Percentiles rank a stretch among this genome's conserved stretches.
These are phyloP conservation scores for Proteles cristata DNA, from an alignment of 2,113 vertebrate species.

Conservation along the genomic window DNA sequence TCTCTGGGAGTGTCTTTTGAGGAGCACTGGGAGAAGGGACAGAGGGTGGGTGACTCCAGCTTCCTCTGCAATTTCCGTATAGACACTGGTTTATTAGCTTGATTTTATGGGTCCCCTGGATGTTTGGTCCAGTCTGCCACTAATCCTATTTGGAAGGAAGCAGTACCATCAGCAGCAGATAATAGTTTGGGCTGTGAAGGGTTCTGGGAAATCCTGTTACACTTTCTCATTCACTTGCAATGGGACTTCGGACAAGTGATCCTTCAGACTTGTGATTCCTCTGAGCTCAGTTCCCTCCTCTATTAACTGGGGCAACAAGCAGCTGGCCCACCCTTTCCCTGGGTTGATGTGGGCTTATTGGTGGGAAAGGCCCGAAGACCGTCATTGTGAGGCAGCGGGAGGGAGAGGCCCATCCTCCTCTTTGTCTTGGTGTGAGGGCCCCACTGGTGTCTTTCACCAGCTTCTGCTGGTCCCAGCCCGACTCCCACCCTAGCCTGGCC, in stretches of 20 bases:
- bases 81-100: background rate
- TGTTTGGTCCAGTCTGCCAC: background rate
- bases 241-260: conserved; percentile 37
- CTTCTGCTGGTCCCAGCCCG: background rate
- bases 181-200: conserved; percentile 31
- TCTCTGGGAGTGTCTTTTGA: background rate
- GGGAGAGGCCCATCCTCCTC: background rate
- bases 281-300: conserved; percentile 53
- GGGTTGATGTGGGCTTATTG: background rate
- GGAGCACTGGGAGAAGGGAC: background rate
- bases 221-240: conserved; percentile 19
- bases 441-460: background rate
- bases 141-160: background rate
- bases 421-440: background rate
- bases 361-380: background rate
- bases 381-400: background rate
- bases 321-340: background rate
- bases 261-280: background rate
- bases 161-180: background rate
- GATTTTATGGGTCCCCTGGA: background rate
- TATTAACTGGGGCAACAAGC: background rate
- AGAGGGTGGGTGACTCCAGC: background rate
- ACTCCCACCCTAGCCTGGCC: background rate
- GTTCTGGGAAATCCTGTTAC: conserved; percentile 51
- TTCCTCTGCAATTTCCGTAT: background rate